Evolutionary conservation across 2,113 vertebrate genomes (phyloP), one percentile per base, ranked within the genome.

Genomic region (Tamias sibiricus): DNA sequence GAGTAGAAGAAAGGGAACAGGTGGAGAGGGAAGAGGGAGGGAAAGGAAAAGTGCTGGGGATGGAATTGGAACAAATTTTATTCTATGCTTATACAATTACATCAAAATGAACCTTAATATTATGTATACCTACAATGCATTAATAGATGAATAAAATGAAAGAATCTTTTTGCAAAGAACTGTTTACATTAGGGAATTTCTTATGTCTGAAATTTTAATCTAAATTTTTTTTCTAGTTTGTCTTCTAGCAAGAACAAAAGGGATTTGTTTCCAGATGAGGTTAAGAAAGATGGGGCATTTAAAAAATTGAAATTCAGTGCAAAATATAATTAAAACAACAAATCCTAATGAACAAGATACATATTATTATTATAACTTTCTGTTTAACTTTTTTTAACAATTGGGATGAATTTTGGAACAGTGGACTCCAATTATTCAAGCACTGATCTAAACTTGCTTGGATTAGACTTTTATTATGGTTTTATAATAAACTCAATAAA

Each of bases 281-380:
- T 47, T 94, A 90, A 10, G 74, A 42, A 80, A 62, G 9, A 57
- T 86, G 42, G 80, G 10, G 37, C 13, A 79, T 69, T 93, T 93
- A 96, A 40, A 42, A 92, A 90, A 75, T 71, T 68, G 35, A 87
- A 96, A 95, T 75, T 69, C 49, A 71, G 19, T 92, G 71, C 8
- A 76, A 90, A 89, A 47, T 59, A 1, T 68, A 92, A 90, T 86
- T 74, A 42, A 68, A 74, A 52, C 44, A 95, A 54, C 4, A 44
- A 4, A 74, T 86, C 64, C 79, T 69, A 91, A 81, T 9, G 77
- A 94, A 37, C 6, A 72, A 72, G 19, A 64, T 80, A 2, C 6
- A 75, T 79, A 94, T 69, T 91, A 94, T 69, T 91, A 75, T 68
- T 47, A 49, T 71, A 69, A 68, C 74, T 68, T 74, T 1, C 6